Percentiles rank a stretch among this genome's conserved stretches.
Conservation (phyloP, 2,113 vertebrate genomes). For the Sisor rabdophorus region DNA sequence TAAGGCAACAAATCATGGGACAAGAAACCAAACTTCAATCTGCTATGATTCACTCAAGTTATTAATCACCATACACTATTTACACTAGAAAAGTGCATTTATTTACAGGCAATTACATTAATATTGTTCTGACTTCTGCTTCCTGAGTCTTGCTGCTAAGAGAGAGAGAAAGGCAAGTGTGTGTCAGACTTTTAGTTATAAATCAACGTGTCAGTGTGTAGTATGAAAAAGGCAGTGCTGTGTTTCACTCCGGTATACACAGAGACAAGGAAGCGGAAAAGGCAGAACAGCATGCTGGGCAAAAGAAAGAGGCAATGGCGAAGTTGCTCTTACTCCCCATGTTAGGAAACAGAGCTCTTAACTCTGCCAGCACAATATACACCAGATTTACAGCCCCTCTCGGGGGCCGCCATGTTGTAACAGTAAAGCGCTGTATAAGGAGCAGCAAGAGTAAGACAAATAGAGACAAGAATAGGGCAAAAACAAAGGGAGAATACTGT, state of each 20-base stretch:
- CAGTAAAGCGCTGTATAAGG: slow-evolving; percentile 40
- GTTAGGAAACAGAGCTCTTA: slow-evolving; percentile 28
- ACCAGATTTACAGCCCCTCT: slow-evolving; percentile 17
- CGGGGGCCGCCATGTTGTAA: slow-evolving; percentile 52
- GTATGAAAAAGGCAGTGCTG: slow-evolving; percentile 27
- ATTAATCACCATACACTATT: slow-evolving; percentile 56
- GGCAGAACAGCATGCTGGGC: slow-evolving; percentile 17
- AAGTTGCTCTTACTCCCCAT: slow-evolving; percentile 9
- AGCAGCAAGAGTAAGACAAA: slow-evolving; percentile 5
- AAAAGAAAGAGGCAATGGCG: not conserved
- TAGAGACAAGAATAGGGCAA: not conserved
- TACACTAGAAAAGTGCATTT: slow-evolving; percentile 31
- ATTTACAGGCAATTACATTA: slow-evolving; percentile 39
- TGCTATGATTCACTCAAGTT: slow-evolving; percentile 41
- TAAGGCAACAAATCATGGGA: slow-evolving; percentile 43
- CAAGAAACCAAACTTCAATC: slow-evolving; percentile 35
- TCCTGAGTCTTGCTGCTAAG: slow-evolving; percentile 38
- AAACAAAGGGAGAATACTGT: not conserved
- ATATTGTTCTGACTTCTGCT: slow-evolving; percentile 47
- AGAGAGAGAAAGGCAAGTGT: slow-evolving; percentile 37
- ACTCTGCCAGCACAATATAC: slow-evolving; percentile 29
- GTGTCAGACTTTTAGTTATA: slow-evolving; percentile 53
- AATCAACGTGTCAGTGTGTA: slow-evolving; percentile 41
- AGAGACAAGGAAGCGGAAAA: slow-evolving; percentile 15
- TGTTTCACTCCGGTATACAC: slow-evolving; percentile 5